Evolutionary conservation across 2,113 vertebrate genomes (phyloP), one percentile per base, ranked within the genome.

Genomic region (Thunnus maccoyii): DNA sequence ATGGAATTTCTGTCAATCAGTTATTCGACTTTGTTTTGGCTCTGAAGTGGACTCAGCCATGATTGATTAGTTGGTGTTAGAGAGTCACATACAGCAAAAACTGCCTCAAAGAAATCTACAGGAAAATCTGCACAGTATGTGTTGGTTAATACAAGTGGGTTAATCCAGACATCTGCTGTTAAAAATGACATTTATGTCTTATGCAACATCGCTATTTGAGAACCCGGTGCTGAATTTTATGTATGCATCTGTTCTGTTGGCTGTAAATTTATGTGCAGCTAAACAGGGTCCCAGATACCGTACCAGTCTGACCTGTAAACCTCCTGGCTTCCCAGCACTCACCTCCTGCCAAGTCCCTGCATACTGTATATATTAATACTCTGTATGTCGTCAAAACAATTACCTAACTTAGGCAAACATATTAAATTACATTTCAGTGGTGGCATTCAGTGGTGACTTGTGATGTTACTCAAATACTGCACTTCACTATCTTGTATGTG

Each of bases 181-280:
- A 86, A 86, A 8, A 41, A 41, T 16, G 83, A 83, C 52, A 74
- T 82, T 72, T 52, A 44, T 54, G 61, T 46, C 78, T 91, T 83
- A 75, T 64, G 78, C 50, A 85, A 82, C 65, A 27, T 32, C 17
- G 62, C 60, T 51, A 88, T 86, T 80, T 79, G 36, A 74, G 76
- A 79, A 58, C 51, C 15, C 0, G 13, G 85, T 83, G 68, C 80
- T 86, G 56, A 78, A 70, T 91, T 77, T 88, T 74, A 82, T 72
- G 36, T 71, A 47, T 86, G 85, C 64, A 75, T 87, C 66, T 76
- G 69, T 66, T 76, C 52, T 51, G n/a, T 46, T 15, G 72, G 65
- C 64, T 86, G 76, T 88, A 91, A 87, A 88, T 88, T 77, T 86
- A 91, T 86, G 58, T 83, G 64, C 86, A 67, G 76, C 86, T 87